phyloP scores from a whole-genome alignment of 1,140 invertebrate genomes.

The Choristoneura fumiferana region DNA sequence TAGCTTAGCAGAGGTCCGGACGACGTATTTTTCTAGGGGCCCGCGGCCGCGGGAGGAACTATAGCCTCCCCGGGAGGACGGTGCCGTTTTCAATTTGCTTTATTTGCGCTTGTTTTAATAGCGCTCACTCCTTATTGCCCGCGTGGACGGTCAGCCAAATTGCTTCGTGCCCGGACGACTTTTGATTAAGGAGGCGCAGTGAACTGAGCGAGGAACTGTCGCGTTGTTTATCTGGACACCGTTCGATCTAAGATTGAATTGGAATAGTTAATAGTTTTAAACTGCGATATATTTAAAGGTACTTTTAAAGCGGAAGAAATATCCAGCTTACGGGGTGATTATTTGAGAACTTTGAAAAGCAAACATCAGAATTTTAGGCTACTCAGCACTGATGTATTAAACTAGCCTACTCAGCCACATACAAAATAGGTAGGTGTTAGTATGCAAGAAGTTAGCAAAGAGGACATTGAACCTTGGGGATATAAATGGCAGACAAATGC shows the following conservation, averaged over 20 bases:
- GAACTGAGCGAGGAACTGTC: neutral
- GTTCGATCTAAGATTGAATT: neutral
- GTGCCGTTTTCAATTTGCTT: conserved; percentile 75
- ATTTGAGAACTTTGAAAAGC: too few relatives aligned
- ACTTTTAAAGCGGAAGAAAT: too few relatives aligned
- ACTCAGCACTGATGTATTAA: too few relatives aligned
- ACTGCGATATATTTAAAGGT: neutral
- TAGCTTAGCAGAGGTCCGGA: neutral
- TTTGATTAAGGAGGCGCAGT: conserved; percentile 65
- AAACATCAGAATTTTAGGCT: neutral
- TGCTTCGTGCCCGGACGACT: conserved; percentile 71
- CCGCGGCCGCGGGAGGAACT: conserved; percentile 24
- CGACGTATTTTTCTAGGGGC: conserved; percentile 19
- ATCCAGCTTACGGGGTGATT: too few relatives aligned
- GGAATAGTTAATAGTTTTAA: neutral
- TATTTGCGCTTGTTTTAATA: conserved; percentile 77
- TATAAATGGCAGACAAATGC: too few relatives aligned
- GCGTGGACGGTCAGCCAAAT: conserved; percentile 65
- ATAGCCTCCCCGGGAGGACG: conserved; percentile 43
- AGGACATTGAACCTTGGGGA: too few relatives aligned
- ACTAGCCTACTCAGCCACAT: too few relatives aligned
- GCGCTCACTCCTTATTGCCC: conserved; percentile 69
- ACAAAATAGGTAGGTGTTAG: too few relatives aligned
- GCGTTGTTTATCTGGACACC: conserved; percentile 13
- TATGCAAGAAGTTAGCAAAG: too few relatives aligned